Evolutionary conservation across 1,140 invertebrate genomes (phyloP).

Genomic region (Whitmania pigra): DNA sequence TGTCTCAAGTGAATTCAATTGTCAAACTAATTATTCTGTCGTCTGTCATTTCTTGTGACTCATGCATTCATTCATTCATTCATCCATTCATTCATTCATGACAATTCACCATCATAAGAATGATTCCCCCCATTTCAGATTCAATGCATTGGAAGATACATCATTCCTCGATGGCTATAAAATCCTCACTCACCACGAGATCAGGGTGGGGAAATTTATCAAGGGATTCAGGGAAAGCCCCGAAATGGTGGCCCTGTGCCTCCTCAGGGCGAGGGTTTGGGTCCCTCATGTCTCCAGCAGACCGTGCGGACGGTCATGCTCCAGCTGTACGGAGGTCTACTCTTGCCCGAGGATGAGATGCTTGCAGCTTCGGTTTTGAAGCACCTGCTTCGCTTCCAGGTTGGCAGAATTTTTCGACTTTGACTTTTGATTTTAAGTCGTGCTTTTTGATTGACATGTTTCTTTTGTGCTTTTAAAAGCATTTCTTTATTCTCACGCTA

Average conservation of each 20-base stretch:
- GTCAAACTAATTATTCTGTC: background rate
- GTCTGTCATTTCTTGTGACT: background rate
- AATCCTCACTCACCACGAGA: slow-evolving; percentile 53
- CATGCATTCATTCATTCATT: background rate
- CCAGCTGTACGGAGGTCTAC: slow-evolving; percentile 68
- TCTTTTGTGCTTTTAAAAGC: too few species aligned
- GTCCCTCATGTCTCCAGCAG: slow-evolving; percentile 33
- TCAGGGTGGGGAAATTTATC: slow-evolving; percentile 65
- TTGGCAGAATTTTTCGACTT: slow-evolving; percentile 42
- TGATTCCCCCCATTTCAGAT: slow-evolving; percentile 51
- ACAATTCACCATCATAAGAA: background rate
- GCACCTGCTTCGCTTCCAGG: slow-evolving; percentile 68
- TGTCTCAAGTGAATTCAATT: too few species aligned
- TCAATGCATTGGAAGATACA: slow-evolving; percentile 62
- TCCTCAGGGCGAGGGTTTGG: slow-evolving; percentile 55
- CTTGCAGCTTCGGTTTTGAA: slow-evolving; percentile 62
- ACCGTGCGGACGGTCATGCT: slow-evolving; percentile 52
- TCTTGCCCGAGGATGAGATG: slow-evolving; percentile 66
- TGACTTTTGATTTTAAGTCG: too few species aligned
- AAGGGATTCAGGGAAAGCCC: slow-evolving; percentile 61
- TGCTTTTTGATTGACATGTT: too few species aligned
- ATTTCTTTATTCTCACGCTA: too few species aligned
- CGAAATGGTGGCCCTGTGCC: slow-evolving; percentile 61
- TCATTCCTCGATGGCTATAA: slow-evolving; percentile 78
- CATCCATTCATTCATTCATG: background rate